Evolutionary conservation across 2,888 invertebrate genomes (phyloP).

Genomic region (Pecten maximus): DNA sequence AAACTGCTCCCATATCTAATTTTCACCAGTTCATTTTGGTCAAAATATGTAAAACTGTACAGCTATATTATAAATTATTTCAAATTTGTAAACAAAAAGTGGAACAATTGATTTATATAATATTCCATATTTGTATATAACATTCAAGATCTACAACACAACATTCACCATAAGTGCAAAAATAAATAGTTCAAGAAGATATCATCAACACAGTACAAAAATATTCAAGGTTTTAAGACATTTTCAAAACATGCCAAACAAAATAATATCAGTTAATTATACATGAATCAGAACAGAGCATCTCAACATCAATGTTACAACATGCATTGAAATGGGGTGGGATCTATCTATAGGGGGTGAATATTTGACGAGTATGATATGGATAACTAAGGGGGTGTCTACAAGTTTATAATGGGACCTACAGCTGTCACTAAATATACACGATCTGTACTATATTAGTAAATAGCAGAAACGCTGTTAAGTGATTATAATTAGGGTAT

Average conservation of each 20-base stretch:
- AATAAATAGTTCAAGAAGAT: background rate
- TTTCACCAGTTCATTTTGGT: too few species aligned
- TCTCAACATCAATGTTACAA: background rate
- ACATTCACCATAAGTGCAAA: background rate
- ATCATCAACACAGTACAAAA: background rate
- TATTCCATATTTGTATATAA: background rate
- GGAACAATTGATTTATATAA: too few species aligned
- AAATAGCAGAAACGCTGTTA: background rate
- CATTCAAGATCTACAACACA: background rate
- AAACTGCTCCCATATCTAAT: background rate
- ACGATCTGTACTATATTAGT: background rate
- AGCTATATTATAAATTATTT: background rate
- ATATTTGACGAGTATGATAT: background rate
- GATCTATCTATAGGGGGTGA: background rate
- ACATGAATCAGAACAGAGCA: background rate
- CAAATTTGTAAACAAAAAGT: background rate
- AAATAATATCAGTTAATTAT: background rate
- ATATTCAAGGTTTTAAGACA: background rate
- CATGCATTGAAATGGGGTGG: background rate
- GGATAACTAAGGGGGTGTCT: background rate
- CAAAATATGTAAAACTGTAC: background rate
- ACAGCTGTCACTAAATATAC: background rate
- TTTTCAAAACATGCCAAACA: background rate
- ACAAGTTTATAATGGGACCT: background rate
- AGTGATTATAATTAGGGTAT: background rate